These are phyloP conservation scores for Raja brachyura DNA, from an alignment of 2,113 vertebrate species.

Conservation along the genomic window DNA sequence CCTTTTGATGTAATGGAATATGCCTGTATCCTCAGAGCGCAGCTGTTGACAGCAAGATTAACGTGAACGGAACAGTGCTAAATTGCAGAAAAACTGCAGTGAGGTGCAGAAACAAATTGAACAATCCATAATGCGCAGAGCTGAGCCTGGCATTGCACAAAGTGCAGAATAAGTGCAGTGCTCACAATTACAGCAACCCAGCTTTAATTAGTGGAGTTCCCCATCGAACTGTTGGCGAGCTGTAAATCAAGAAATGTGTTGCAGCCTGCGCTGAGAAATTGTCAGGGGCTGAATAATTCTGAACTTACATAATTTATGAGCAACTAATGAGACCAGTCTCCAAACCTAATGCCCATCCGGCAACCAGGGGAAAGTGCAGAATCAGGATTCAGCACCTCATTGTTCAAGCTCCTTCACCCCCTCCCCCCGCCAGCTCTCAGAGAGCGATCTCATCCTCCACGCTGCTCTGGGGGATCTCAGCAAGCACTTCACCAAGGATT, in stretches of 20 bases:
- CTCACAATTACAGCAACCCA: neutral
- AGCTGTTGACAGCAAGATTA: neutral
- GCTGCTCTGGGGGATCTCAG: too few species aligned
- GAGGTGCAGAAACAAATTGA: neutral
- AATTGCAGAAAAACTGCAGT: neutral
- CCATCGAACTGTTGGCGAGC: neutral
- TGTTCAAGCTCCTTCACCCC: neutral
- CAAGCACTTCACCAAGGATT: neutral
- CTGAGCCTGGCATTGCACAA: neutral
- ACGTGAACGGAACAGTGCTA: neutral
- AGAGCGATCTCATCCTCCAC: neutral
- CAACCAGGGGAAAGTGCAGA: neutral
- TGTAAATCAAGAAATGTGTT: neutral
- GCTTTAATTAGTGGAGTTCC: neutral
- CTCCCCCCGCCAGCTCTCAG: neutral
- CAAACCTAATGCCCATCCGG: neutral
- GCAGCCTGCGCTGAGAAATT: neutral
- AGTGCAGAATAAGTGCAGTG: neutral
- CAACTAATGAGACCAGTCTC: neutral
- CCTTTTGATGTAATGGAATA: too few species aligned
- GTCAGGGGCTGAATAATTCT: neutral
- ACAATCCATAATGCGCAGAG: neutral
- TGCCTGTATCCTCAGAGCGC: neutral
- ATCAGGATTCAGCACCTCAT: neutral
- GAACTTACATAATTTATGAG: neutral